Percentiles rank a stretch among this genome's conserved stretches.
phyloP scores from a whole-genome alignment of 2,888 invertebrate genomes.

The Pachycephus smyrnensis region DNA sequence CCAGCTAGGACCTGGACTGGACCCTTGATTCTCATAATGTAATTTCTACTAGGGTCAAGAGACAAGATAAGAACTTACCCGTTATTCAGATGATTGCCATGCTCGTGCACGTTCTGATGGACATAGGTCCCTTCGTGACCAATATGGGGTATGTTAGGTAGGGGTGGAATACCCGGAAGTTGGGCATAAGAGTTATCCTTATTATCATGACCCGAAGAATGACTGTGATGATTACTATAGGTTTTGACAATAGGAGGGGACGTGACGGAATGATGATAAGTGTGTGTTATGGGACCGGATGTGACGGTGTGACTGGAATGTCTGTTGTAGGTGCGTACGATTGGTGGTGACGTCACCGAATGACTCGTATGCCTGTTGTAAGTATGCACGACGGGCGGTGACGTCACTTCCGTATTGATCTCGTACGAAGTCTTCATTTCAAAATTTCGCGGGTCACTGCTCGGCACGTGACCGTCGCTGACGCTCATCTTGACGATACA shows the following conservation, averaged over 20 bases:
- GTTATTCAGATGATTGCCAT: background rate
- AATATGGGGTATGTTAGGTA: constrained; percentile 19
- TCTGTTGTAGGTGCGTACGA: background rate
- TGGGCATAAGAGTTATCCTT: background rate
- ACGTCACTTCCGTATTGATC: constrained; percentile 4
- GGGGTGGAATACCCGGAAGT: constrained; percentile 14
- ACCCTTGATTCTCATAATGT: background rate
- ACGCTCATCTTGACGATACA: constrained; percentile 16
- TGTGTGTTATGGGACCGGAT: background rate
- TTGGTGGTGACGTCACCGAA: background rate
- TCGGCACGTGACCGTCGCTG: background rate
- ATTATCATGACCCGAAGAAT: background rate
- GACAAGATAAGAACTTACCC: background rate
- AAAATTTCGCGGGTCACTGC: constrained; percentile 1
- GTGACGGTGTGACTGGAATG: background rate
- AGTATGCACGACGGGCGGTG: constrained; percentile 12
- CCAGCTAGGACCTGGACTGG: no score
- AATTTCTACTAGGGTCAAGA: no score
- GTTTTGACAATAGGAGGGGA: background rate
- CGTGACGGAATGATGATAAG: background rate
- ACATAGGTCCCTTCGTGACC: constrained; percentile 15
- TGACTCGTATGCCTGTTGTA: constrained; percentile 10
- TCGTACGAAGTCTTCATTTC: constrained; percentile 16
- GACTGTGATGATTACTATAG: background rate
- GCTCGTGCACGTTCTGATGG: background rate